These are phyloP conservation scores for Prosopocoilus inquinatus DNA, from an alignment of 2,888 invertebrate species.

Conservation along the genomic window DNA sequence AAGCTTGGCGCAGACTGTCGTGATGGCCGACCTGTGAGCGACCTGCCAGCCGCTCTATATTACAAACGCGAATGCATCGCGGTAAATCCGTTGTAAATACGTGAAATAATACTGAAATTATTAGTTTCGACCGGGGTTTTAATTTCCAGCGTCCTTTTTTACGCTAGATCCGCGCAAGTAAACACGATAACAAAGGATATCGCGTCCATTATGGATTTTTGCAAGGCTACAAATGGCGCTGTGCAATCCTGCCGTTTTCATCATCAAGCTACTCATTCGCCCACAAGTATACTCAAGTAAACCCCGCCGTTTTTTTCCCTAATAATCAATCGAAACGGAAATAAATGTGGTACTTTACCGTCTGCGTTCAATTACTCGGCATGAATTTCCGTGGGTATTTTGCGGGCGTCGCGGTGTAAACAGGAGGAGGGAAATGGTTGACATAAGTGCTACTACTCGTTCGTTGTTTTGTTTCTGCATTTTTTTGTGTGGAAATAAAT, in stretches of 20 bases:
- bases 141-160: slow-evolving; percentile 17
- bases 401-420: no score
- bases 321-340: no score
- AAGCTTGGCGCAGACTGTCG: slow-evolving; percentile 21
- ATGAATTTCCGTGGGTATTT: no score
- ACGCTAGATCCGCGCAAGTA: slow-evolving; percentile 12
- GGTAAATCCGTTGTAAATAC: slow-evolving; percentile 3
- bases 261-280: background rate
- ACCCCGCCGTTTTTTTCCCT: no score
- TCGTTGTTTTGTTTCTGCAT: no score
- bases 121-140: slow-evolving; percentile 16
- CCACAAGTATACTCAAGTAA: no score
- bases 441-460: no score
- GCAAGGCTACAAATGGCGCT: slow-evolving; percentile 28
- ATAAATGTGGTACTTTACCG: no score
- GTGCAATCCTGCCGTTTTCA: slow-evolving; percentile 2
- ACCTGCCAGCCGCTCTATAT: slow-evolving; percentile 7
- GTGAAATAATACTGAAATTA: slow-evolving; percentile 18
- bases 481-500: no score
- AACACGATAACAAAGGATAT: slow-evolving; percentile 24
- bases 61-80: background rate
- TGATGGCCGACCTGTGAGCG: slow-evolving; percentile 16
- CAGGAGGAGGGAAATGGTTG: no score
- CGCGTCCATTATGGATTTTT: slow-evolving; percentile 27
- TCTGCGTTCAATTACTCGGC: no score